These are phyloP conservation scores for Coelopa pilipes DNA, from an alignment of 2,888 invertebrate genomes.

Conservation along the genomic window DNA sequence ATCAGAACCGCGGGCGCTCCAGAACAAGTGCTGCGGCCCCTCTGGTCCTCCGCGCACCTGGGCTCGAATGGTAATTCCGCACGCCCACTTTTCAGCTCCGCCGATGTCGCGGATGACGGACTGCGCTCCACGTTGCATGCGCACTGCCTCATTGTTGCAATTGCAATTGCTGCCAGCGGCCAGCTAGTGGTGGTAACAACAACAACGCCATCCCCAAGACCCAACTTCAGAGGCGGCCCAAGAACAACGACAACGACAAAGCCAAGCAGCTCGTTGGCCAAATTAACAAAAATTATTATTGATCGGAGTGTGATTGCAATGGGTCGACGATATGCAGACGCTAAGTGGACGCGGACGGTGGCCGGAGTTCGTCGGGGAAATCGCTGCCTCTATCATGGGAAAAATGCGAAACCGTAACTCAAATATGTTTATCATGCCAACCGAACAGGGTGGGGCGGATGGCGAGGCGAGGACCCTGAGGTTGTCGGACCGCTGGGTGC, in stretches of 20 bases:
- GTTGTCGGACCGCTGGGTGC: no score
- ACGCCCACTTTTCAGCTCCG: conserved; percentile 16
- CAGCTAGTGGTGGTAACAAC: background rate
- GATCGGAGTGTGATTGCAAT: conserved; percentile 4
- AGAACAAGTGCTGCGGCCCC: background rate
- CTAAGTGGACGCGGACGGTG: background rate
- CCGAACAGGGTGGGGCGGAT: conserved; percentile 6
- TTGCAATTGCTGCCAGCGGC: background rate
- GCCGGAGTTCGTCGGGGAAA: background rate
- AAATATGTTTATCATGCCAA: background rate
- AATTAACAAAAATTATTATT: conserved; percentile 23
- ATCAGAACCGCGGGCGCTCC: no score
- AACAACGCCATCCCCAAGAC: no score
- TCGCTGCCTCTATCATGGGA: conserved; percentile 5
- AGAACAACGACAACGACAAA: no score
- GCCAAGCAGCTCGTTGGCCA: background rate
- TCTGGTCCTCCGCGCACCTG: conserved; percentile 6
- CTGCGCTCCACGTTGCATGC: conserved; percentile 8
- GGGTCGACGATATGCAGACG: background rate
- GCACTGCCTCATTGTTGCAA: conserved; percentile 8
- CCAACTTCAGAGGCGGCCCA: no score
- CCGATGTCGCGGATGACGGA: background rate
- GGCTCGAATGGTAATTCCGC: background rate
- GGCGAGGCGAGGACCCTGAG: background rate
- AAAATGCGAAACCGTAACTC: background rate